Conservation (phyloP, 2,113 vertebrate genomes). For the Excalfactoria chinensis region DNA sequence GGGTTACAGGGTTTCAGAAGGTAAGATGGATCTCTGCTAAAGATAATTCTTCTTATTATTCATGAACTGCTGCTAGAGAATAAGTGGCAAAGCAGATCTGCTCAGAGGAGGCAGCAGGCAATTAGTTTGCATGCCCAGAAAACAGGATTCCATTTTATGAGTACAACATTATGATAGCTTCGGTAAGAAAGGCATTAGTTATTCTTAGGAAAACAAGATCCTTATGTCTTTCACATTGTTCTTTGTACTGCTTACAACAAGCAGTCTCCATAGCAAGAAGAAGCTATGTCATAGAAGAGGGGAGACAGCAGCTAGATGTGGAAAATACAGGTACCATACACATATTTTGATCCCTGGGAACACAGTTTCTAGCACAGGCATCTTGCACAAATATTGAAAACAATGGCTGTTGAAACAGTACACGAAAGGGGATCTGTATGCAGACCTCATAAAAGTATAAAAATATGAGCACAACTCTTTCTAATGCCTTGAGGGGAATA, state of each 20-base stretch:
- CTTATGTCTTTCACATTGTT: not conserved
- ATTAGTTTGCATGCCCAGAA: not conserved
- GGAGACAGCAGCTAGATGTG: not conserved
- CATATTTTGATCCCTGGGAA: not conserved
- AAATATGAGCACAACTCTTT: not conserved
- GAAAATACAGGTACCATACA: not conserved
- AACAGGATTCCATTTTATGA: not conserved
- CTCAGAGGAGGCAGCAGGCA: not conserved
- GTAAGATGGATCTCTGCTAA: not conserved
- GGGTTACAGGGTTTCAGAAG: not conserved
- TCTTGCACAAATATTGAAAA: not conserved
- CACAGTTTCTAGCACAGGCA: rapidly evolving
- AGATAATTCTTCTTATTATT: not conserved
- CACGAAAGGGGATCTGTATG: not conserved
- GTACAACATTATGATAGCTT: not conserved
- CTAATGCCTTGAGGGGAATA: not conserved
- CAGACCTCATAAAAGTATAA: not conserved
- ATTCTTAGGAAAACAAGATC: not conserved
- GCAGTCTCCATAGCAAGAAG: not conserved
- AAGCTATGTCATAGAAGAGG: not conserved
- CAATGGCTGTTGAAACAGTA: not conserved
- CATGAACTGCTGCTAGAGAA: not conserved
- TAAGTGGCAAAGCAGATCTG: not conserved
- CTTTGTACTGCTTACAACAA: not conserved
- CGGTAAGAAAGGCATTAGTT: not conserved